phyloP scores from a whole-genome alignment of 2,113 vertebrate species.

The Chionodraco myersi region DNA sequence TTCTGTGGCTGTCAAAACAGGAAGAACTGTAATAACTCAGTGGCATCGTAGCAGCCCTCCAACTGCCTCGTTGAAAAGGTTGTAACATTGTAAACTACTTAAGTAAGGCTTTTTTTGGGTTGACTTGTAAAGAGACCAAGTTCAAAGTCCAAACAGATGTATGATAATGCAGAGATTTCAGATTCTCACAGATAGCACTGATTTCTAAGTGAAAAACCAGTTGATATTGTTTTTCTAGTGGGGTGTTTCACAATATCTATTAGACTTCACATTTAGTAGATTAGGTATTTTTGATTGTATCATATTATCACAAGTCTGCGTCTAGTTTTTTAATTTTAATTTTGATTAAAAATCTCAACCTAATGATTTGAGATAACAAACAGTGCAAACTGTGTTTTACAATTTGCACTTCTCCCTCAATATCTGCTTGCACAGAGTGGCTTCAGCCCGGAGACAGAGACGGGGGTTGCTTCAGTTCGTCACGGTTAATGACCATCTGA shows the following conservation, averaged over 20 bases:
- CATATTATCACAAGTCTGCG: not conserved
- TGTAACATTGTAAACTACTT: not conserved
- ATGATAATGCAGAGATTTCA: not conserved
- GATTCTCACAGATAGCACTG: not conserved
- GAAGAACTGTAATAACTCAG: no score
- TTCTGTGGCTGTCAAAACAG: no score
- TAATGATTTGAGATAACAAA: not conserved
- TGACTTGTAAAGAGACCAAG: not conserved
- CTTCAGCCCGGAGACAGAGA: slow-evolving; percentile 24
- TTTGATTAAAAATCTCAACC: not conserved
- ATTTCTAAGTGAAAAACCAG: not conserved
- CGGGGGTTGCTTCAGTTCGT: slow-evolving; percentile 53
- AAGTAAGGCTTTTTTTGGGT: slow-evolving; percentile 36
- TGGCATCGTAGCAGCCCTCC: no score
- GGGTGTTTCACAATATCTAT: no score
- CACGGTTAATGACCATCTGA: slow-evolving; percentile 79
- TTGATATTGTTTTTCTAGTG: not conserved
- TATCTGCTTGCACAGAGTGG: slow-evolving; percentile 40
- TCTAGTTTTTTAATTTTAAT: not conserved
- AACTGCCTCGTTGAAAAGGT: not conserved
- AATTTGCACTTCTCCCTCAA: not conserved
- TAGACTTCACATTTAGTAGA: not conserved
- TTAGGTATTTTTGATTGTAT: not conserved
- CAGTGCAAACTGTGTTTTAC: not conserved
- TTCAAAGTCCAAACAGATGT: not conserved